phyloP scores from a whole-genome alignment of 2,113 vertebrate species.

The Hepsetus odoe region DNA sequence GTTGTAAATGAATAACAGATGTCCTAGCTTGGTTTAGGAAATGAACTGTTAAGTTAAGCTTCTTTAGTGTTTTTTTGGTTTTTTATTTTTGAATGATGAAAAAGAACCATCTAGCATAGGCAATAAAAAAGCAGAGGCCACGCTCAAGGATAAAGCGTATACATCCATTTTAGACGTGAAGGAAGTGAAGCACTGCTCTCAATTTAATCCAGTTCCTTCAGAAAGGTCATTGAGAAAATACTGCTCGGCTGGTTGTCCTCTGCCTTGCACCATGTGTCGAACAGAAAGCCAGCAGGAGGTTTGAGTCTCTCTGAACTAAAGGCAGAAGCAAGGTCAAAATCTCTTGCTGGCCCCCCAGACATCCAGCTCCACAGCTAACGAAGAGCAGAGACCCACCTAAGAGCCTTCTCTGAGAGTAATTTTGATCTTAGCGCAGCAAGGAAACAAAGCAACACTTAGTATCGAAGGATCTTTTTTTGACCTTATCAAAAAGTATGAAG shows the following conservation, averaged over 20 bases:
- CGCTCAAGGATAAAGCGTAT: slow-evolving; percentile 1
- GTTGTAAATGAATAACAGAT: not conserved
- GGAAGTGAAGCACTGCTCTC: not conserved
- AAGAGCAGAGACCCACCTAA: slow-evolving; percentile 43
- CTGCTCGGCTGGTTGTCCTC: slow-evolving; percentile 27
- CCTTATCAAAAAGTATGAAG: too few species aligned
- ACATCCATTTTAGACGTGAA: not conserved
- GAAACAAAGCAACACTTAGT: slow-evolving; percentile 11
- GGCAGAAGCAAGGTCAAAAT: slow-evolving; percentile 33
- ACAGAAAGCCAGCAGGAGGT: slow-evolving; percentile 21
- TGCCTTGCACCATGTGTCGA: not conserved
- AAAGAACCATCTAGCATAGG: not conserved
- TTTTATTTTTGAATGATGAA: not conserved
- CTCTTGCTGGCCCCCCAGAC: slow-evolving; percentile 18
- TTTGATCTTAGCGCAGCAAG: slow-evolving; percentile 38
- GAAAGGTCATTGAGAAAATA: slow-evolving; percentile 27
- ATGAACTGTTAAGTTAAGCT: not conserved
- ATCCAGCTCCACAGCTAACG: slow-evolving; percentile 44
- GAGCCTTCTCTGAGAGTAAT: slow-evolving; percentile 45
- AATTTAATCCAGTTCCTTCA: not conserved
- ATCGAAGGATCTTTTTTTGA: too few species aligned
- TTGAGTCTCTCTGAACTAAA: slow-evolving; percentile 19
- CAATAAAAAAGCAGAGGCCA: not conserved
- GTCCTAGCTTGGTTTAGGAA: not conserved
- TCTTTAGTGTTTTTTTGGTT: not conserved